Evolutionary conservation across 2,888 invertebrate genomes (phyloP).

Genomic region (Nephrotoma guestfalica): DNA sequence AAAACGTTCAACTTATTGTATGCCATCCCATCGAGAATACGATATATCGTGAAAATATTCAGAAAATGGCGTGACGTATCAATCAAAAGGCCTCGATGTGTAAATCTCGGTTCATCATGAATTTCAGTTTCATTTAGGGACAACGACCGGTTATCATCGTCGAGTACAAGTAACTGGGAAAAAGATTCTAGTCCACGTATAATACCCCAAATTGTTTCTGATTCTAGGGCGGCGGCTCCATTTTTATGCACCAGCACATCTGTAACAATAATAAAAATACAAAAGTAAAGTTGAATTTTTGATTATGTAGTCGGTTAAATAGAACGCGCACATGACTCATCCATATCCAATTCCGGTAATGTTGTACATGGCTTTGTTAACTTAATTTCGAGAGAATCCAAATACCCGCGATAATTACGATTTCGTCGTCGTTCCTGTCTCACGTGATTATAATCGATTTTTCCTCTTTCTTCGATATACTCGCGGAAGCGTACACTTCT

Average conservation of each 20-base stretch:
- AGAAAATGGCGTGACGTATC: conserved; percentile 82
- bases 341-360: conserved; percentile 52
- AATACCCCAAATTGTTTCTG: conserved; percentile 62
- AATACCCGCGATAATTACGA: conserved; percentile 13
- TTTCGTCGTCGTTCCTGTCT: not conserved
- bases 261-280: not conserved
- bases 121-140: conserved; percentile 38
- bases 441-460: too few relatives aligned
- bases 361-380: conserved; percentile 45
- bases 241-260: not conserved
- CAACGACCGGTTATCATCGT: conserved; percentile 18
- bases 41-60: conserved; percentile 47
- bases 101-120: conserved; percentile 62
- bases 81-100: conserved; percentile 68
- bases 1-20: conserved; percentile 87
- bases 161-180: conserved; percentile 52
- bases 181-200: conserved; percentile 77
- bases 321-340: conserved; percentile 55
- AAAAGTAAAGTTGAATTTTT: too few relatives aligned
- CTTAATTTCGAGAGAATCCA: conserved; percentile 36
- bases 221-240: conserved; percentile 17
- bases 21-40: conserved; percentile 67
- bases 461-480: too few relatives aligned
- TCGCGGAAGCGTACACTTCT: not conserved
- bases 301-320: not conserved